Base-by-base conservation (phyloP, 2,888 invertebrate species). In the Metopia argyrocephala region DNA sequence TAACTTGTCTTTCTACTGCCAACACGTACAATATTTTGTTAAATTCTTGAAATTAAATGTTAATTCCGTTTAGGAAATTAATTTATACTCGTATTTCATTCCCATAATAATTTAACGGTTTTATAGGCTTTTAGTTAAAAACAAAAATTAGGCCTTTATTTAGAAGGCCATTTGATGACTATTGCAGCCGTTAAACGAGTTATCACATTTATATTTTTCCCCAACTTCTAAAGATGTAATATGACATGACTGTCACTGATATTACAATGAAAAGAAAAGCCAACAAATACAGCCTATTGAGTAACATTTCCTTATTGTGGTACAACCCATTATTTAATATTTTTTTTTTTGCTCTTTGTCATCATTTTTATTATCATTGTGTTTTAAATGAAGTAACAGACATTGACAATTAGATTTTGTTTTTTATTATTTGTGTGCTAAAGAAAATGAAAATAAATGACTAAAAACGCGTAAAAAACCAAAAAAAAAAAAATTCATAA, bases 301-400 rank as follows among this genome's bases (percentile, higher is more conserved):
- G 23, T n/a, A 31, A 20, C 48, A 20, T 52, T 52, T 52, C 31
- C 59, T 50, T 23, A 27, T 27, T 27, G 38, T 6, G 20, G 31
- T 28, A 38, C 25, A 18, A 18, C 38, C 45, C 4, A 38, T 21
- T 56, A 48, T 21, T 28, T 18, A 20, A n/a, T 15, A 2, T 18
- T 48, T 48, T 18, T 28, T 61, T 45, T 27, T 25, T 4, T 46
- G n/a, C n/a, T n/a, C 2, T 27, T 31, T 25, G 25, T 56, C 52
- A 5, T 48, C 46, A 38, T 45, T 27, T 20, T 4, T 48, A 20
- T 48, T n/a, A 15, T 27, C 28, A 27, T 52, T 56, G 50, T 9
- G 31, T 48, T 56, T 56, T 70, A 78, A 78, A 54, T 74, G 62
- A 66, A 62, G 28, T 62, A 75, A 75, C 81, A 78, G 78, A 78